phyloP scores from a whole-genome alignment of 1,140 invertebrate species.

The Zaprionus taronus region DNA sequence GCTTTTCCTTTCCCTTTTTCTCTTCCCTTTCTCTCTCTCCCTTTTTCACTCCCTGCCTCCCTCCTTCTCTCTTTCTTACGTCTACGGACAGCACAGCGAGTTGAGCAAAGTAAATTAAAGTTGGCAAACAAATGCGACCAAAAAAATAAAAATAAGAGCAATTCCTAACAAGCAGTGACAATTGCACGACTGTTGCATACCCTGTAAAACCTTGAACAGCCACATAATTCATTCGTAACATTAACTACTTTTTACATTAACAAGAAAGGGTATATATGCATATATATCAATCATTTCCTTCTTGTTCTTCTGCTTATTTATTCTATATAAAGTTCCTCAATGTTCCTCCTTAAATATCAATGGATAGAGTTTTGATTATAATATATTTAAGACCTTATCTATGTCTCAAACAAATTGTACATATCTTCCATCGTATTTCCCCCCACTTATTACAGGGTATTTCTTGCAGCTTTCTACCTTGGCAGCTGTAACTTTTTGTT shows the following conservation, averaged over 20 bases:
- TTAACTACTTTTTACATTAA: neutral
- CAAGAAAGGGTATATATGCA: no score
- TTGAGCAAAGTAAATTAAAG: constrained; percentile 65
- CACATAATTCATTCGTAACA: neutral
- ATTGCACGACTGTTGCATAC: neutral
- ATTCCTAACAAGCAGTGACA: neutral
- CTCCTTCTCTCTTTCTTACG: neutral
- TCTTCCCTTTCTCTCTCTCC: neutral
- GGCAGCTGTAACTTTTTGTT: constrained; percentile 9
- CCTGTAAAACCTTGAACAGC: neutral
- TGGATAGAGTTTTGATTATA: no score
- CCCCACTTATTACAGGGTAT: neutral
- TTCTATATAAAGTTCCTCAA: no score
- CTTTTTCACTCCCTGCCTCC: constrained; percentile 9
- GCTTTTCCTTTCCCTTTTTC: constrained; percentile 16
- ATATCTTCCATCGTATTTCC: neutral
- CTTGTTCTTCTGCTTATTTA: no score
- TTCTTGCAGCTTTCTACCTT: neutral
- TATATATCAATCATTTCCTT: no score
- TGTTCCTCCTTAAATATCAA: no score
- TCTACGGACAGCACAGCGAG: constrained; percentile 12
- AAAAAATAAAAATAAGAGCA: constrained; percentile 32
- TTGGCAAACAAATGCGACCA: constrained; percentile 59
- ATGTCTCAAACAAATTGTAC: neutral
- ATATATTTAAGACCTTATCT: neutral